Evolutionary conservation across 2,888 invertebrate species (phyloP).

Genomic region (Cephus spinipes): DNA sequence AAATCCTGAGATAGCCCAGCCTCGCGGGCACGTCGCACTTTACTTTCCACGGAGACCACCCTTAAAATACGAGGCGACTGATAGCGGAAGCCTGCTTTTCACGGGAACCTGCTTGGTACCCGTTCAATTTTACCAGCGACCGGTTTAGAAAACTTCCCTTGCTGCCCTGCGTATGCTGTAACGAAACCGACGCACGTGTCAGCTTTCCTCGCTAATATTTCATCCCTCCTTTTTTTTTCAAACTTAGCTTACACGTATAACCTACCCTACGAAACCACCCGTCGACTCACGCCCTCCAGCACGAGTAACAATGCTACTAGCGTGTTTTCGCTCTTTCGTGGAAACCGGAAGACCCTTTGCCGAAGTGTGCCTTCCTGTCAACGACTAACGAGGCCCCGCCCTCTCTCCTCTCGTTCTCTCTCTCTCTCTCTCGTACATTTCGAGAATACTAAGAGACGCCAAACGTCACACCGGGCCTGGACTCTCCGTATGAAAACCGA

Average conservation of each 20-base stretch:
- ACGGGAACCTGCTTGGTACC: background rate
- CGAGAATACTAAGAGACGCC: constrained; percentile 6
- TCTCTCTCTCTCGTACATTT: background rate
- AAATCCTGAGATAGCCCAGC: constrained; percentile 8
- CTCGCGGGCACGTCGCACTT: background rate
- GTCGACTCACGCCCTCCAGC: background rate
- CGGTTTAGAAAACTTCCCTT: background rate
- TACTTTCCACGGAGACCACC: background rate
- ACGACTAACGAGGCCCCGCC: constrained; percentile 49
- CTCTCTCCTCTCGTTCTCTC: background rate
- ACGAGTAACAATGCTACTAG: background rate
- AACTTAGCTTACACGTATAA: background rate
- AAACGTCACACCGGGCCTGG: background rate
- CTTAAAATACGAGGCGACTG: background rate
- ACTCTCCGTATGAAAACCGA: background rate
- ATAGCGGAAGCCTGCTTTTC: background rate
- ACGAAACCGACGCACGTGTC: background rate
- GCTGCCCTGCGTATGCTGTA: background rate
- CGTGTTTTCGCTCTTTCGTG: constrained; percentile 8
- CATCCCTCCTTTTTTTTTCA: background rate
- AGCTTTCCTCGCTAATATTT: background rate
- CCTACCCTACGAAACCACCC: background rate
- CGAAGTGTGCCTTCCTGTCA: constrained; percentile 46
- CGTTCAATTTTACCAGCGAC: background rate
- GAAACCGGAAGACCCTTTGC: constrained; percentile 6